Evolutionary conservation across 2,797 vertebrate genomes (phyloP).

Genomic region (Brachyrhaphis roseni): DNA sequence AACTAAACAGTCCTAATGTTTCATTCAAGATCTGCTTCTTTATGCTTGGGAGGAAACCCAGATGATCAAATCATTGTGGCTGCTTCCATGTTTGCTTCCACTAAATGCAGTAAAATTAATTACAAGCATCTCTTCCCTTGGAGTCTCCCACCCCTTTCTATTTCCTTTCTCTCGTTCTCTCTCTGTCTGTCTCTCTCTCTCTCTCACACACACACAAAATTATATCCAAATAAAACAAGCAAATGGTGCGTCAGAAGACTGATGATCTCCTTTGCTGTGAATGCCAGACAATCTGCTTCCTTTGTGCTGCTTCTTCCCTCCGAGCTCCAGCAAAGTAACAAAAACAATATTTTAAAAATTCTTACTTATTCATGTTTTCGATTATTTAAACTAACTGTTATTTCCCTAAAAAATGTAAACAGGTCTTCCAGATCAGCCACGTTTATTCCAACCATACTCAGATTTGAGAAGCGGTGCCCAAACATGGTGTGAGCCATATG

Average conservation of each 20-base stretch:
- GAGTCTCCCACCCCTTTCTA: background rate
- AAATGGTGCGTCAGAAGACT: slow-evolving; percentile 51
- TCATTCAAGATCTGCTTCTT: slow-evolving; percentile 4
- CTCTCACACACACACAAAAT: slow-evolving; percentile 15
- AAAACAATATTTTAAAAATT: background rate
- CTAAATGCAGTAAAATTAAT: slow-evolving; percentile 32
- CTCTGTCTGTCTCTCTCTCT: background rate
- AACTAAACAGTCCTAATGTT: background rate
- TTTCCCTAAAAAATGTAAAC: background rate
- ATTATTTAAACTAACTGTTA: background rate
- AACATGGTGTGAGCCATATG: background rate
- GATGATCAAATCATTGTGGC: slow-evolving; percentile 30
- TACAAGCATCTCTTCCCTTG: slow-evolving; percentile 10
- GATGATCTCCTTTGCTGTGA: slow-evolving; percentile 44
- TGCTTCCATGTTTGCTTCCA: slow-evolving; percentile 37
- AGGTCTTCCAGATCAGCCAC: background rate
- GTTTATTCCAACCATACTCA: background rate
- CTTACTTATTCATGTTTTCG: background rate
- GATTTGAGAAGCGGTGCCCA: background rate
- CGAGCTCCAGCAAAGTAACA: slow-evolving; percentile 23
- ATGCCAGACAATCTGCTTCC: slow-evolving; percentile 38
- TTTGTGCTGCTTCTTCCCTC: slow-evolving; percentile 39
- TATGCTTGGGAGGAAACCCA: slow-evolving; percentile 5
- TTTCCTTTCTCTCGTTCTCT: background rate
- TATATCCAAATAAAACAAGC: slow-evolving; percentile 21